Evolutionary conservation across 2,113 vertebrate genomes (phyloP).

Genomic region (Syngnathus typhle): DNA sequence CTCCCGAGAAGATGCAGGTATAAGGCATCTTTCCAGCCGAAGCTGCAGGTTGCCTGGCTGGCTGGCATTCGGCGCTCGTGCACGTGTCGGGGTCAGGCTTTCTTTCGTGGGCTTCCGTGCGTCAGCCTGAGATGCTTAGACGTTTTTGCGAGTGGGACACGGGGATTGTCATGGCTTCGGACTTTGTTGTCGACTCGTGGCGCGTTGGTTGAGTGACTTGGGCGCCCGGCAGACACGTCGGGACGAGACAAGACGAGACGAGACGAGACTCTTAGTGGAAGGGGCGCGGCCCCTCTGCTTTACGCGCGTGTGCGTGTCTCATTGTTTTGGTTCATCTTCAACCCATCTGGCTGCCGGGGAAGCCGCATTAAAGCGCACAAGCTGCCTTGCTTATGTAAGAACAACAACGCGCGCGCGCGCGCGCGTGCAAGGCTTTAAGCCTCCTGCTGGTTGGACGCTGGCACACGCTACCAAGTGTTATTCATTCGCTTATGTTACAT

Average conservation of each 20-base stretch:
- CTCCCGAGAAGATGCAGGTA: conserved; percentile 77
- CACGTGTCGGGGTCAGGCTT: too few species aligned
- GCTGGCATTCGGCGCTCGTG: too few species aligned
- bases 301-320: conserved; percentile 18
- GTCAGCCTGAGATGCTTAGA: too few species aligned
- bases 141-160: too few species aligned
- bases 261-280: background rate
- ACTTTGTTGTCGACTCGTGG: too few species aligned
- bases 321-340: conserved; percentile 64
- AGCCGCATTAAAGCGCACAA: conserved; percentile 60
- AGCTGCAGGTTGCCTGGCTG: too few species aligned
- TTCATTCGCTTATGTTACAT: conserved; percentile 55
- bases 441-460: conserved; percentile 42
- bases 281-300: background rate
- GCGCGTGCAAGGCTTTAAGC: conserved; percentile 61
- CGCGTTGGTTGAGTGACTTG: background rate
- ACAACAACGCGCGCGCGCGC: background rate
- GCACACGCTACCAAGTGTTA: conserved; percentile 51
- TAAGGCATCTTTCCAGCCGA: too few species aligned
- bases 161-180: too few species aligned
- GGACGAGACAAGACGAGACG: background rate
- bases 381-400: conserved; percentile 65
- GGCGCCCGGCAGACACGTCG: background rate
- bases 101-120: too few species aligned
- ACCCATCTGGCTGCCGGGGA: conserved; percentile 53